phyloP scores from a whole-genome alignment of 2,797 vertebrate species.

The Uromys caudimaculatus region DNA sequence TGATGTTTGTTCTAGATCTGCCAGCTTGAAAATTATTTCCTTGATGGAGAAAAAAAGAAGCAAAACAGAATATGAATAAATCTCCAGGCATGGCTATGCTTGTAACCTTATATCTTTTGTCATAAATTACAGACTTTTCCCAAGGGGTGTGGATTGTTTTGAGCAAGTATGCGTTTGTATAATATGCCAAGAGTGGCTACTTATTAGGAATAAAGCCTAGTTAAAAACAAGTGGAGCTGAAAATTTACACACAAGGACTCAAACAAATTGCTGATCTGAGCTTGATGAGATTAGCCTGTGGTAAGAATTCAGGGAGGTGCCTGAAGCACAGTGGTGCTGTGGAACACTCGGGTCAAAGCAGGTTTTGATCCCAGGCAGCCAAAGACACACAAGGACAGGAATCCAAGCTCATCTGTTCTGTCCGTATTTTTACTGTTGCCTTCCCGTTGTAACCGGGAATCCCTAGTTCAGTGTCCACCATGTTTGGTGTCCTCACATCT shows the following conservation, averaged over 20 bases:
- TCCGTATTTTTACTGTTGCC: neutral
- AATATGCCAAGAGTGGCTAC: slow-evolving; percentile 24
- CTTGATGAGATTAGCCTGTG: neutral
- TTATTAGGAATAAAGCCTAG: neutral
- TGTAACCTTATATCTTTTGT: slow-evolving; percentile 37
- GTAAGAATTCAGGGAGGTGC: neutral
- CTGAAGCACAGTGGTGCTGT: neutral
- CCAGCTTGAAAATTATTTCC: slow-evolving; percentile 75
- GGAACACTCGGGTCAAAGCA: neutral
- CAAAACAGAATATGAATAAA: slow-evolving; percentile 60
- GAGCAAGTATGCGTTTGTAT: neutral
- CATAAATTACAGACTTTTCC: slow-evolving; percentile 47
- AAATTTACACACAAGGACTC: neutral
- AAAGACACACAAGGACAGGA: neutral
- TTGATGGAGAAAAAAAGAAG: slow-evolving; percentile 40
- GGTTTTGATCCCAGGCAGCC: neutral
- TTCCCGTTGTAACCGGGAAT: neutral
- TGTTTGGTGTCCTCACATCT: neutral
- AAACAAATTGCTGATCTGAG: neutral
- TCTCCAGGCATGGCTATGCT: neutral
- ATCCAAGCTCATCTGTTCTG: neutral
- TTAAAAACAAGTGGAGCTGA: neutral
- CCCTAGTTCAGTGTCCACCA: neutral
- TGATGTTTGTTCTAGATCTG: slow-evolving; percentile 76
- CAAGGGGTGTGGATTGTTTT: slow-evolving; percentile 26